Evolutionary conservation across 2,888 invertebrate species (phyloP).

Genomic region (Apotomis betuletana): DNA sequence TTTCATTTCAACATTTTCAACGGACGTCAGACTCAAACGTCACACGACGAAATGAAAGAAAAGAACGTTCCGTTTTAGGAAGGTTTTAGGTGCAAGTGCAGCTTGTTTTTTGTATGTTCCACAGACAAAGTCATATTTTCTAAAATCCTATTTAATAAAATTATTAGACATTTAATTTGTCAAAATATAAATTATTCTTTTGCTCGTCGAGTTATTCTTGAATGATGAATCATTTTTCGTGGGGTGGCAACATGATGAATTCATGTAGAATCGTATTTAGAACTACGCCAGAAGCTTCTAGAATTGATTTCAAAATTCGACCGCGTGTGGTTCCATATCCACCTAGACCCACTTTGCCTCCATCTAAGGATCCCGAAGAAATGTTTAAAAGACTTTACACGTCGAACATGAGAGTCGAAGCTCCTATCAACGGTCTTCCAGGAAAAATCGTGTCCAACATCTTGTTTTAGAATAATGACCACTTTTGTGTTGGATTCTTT

Average conservation of each 20-base stretch:
- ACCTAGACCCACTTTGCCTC: conserved; percentile 47
- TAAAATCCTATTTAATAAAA: no score
- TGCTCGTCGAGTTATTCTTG: neutral
- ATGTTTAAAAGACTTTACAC: conserved; percentile 49
- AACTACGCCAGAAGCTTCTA: conserved; percentile 60
- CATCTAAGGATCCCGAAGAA: conserved; percentile 44
- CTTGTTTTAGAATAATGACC: conserved; percentile 31
- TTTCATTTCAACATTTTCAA: neutral
- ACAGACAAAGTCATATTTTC: neutral
- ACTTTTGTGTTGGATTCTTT: neutral
- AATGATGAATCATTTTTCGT: conserved; percentile 67
- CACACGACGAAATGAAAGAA: neutral
- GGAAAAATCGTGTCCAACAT: conserved; percentile 45
- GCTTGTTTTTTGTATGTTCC: neutral
- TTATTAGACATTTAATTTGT: neutral
- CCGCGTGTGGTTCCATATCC: conserved; percentile 45
- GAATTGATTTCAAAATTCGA: conserved; percentile 48
- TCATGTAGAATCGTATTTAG: conserved; percentile 60
- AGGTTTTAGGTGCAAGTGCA: neutral
- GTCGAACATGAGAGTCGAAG: conserved; percentile 53
- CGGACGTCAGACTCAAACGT: neutral
- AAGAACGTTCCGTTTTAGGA: conserved; percentile 3
- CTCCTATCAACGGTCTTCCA: conserved; percentile 47
- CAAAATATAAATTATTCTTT: neutral
- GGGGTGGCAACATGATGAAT: conserved; percentile 60